Evolutionary conservation across 23 tunicate genomes (phyloP).

Genomic region (Clavelina lepadiformis): DNA sequence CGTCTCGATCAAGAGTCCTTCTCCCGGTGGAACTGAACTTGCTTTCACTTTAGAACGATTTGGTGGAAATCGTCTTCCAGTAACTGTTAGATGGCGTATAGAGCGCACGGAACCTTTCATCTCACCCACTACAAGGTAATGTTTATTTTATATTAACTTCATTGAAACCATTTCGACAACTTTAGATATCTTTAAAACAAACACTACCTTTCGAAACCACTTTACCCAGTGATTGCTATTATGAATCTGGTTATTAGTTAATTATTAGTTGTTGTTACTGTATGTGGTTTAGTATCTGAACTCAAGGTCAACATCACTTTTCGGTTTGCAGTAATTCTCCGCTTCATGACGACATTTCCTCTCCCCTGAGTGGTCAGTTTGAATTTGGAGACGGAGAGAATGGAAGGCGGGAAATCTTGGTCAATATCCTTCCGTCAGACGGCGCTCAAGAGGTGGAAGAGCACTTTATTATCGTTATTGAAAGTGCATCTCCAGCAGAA

Average conservation of each 20-base stretch:
- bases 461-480: conserved; percentile 36
- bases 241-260: no score
- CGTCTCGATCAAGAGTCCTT: conserved; percentile 37
- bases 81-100: conserved; percentile 42
- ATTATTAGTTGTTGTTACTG: no score
- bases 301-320: no score
- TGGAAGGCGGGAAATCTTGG: conserved; percentile 26
- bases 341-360: conserved; percentile 29
- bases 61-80: conserved; percentile 50
- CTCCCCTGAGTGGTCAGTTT: conserved; percentile 41
- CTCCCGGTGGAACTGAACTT: conserved; percentile 1
- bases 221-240: no score
- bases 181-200: no score
- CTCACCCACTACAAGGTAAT: conserved; percentile 46
- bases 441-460: conserved; percentile 59
- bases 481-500: conserved; percentile 60
- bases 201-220: no score
- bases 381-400: conserved; percentile 38
- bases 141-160: no score
- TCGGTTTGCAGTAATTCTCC: no score
- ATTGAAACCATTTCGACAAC: no score
- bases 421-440: conserved; percentile 32
- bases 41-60: conserved; percentile 35
- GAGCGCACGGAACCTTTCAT: conserved; percentile 35
- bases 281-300: no score